A percentile compares a stretch with the other conserved stretches of the same genome.
These are phyloP conservation scores for Diuraphis noxia DNA, from an alignment of 1,140 invertebrate species.

Conservation along the genomic window DNA sequence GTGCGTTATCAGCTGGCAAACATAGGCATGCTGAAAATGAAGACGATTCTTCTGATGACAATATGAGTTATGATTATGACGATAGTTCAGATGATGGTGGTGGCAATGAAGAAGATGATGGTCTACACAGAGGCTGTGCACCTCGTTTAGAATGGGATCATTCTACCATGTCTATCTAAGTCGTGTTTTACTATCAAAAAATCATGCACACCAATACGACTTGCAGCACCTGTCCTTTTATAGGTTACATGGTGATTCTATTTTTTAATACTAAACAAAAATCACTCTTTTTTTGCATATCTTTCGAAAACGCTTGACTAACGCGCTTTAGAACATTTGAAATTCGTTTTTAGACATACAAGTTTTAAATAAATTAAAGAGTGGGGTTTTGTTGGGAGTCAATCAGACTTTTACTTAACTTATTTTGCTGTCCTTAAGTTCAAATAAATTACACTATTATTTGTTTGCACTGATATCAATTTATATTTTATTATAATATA, in stretches of 20 bases:
- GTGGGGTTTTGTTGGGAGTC: slow-evolving; percentile 30
- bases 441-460: slow-evolving; percentile 30
- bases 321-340: slow-evolving; percentile 48
- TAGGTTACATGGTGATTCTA: slow-evolving; percentile 40
- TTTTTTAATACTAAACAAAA: slow-evolving; percentile 52
- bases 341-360: slow-evolving; percentile 34
- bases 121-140: slow-evolving; percentile 34
- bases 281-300: slow-evolving; percentile 53
- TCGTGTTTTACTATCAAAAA: not conserved
- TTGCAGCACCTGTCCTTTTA: slow-evolving; percentile 41
- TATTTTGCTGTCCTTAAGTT: slow-evolving; percentile 41
- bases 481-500: not conserved
- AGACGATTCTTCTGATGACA: slow-evolving; percentile 66
- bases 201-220: slow-evolving; percentile 16
- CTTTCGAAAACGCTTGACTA: slow-evolving; percentile 51
- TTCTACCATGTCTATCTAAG: slow-evolving; percentile 49
- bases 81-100: slow-evolving; percentile 64
- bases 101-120: slow-evolving; percentile 59
- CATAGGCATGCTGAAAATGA: slow-evolving; percentile 63
- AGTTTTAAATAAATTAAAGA: slow-evolving; percentile 37
- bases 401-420: slow-evolving; percentile 39
- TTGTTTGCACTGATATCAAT: slow-evolving; percentile 30
- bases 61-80: slow-evolving; percentile 63
- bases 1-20: slow-evolving; percentile 55
- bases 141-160: slow-evolving; percentile 52